A percentile compares a stretch with the other conserved stretches of the same genome.
phyloP scores from a whole-genome alignment of 2,888 invertebrate species.

The Hirtodrosophila cameraria region DNA sequence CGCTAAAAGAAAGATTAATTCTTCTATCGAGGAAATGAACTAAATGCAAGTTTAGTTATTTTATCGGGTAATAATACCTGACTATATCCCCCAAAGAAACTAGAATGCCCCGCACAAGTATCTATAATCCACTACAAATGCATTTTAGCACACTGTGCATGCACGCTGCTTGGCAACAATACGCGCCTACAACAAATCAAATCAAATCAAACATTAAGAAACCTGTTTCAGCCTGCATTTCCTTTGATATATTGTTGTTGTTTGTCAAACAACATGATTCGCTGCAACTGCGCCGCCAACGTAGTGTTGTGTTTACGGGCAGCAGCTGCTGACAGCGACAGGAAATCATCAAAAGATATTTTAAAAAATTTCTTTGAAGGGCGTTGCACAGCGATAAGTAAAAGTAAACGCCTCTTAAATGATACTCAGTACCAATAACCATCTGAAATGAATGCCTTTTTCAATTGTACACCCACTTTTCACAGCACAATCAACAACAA shows the following conservation, averaged over 20 bases:
- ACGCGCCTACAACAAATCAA: constrained; percentile 34
- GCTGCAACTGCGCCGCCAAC: constrained; percentile 15
- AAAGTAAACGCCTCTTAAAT: constrained; percentile 46
- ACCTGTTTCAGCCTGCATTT: constrained; percentile 35
- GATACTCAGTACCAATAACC: constrained; percentile 33
- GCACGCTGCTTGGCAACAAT: constrained; percentile 44
- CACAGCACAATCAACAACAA: constrained; percentile 29
- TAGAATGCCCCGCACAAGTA: no score
- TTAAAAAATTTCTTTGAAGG: constrained; percentile 56
- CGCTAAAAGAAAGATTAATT: no score
- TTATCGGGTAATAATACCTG: no score
- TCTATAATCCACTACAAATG: no score
- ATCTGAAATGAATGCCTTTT: constrained; percentile 23
- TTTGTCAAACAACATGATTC: constrained; percentile 59
- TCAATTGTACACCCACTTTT: constrained; percentile 61
- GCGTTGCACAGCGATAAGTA: constrained; percentile 56
- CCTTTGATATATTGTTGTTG: constrained; percentile 36
- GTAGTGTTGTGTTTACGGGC: background rate
- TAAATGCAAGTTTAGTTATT: no score
- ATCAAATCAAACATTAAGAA: constrained; percentile 19
- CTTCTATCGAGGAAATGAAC: no score
- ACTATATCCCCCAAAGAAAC: no score
- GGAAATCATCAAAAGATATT: constrained; percentile 53
- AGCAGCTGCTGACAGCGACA: constrained; percentile 28
- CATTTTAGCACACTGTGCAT: constrained; percentile 14